Base-by-base conservation (phyloP, 2,113 vertebrate species). In the Labeo rohita region DNA sequence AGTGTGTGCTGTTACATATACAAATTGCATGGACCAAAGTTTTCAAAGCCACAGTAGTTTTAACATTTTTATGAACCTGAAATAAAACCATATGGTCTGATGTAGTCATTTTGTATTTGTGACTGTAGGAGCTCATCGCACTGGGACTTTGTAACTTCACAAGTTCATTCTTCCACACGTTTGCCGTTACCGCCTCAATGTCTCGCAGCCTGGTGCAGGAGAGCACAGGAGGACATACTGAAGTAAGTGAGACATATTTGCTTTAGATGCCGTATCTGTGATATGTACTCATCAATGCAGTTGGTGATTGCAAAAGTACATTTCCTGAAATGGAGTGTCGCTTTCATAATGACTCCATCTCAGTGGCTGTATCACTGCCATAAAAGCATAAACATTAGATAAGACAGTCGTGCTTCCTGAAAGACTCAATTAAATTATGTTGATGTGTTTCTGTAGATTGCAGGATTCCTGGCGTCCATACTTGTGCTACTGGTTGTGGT, bases 201-300 rank as follows among this genome's bases (percentile, higher is more conserved):
- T 99, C 98, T 6, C 96, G 98, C 86, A 99, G 97, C 80, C 95
- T 99, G 85, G 97, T 99, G 63, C 98, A 99, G 93, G 98, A 99
- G 89, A 97, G 98, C 92, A 98, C 98, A 0, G 98, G 98, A 54
- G 98, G 98, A 23, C 97, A 95, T 84, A 99, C 98, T 3, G 97
- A 99, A 97, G 98, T 99, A 85, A 75, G 81, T 10, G 23, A 66
- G 80, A 83, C 43, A 70, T 5, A 15, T 50, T 47, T 74, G 45
- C 23, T 6, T 13, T 23, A 74, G 18, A 49, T 74, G 56, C 5
- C 72, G 63, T 76, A 63, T 16, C 15, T 8, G 18, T 61, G 3
- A 18, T 59, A 39, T 47, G 13, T 84, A 36, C 6, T n/a, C 15
- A 2, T 12, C 4, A 11, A n/a, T 15, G 13, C 65, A 36, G 6